Conservation (phyloP, 2,113 vertebrate species). For the Lepus americanus region DNA sequence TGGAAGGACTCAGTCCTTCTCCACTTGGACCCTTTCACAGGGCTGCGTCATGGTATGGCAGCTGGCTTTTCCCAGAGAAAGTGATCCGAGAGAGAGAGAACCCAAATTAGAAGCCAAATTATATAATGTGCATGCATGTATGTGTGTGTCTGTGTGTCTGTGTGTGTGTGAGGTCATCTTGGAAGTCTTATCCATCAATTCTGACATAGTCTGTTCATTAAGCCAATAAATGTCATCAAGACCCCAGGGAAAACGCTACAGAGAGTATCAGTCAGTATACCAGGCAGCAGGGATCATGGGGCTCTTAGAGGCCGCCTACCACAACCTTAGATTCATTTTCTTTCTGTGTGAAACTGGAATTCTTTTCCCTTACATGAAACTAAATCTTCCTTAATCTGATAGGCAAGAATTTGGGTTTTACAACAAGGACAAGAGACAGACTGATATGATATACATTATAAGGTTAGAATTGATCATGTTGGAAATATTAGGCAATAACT, state of each 20-base stretch:
- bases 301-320: background rate
- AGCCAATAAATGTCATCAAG: background rate
- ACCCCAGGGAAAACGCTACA: background rate
- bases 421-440: background rate
- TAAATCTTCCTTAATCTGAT: background rate
- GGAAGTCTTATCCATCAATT: background rate
- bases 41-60: background rate
- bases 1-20: background rate
- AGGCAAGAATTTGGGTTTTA: constrained; percentile 29
- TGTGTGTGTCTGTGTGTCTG: too few relatives aligned
- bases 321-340: background rate
- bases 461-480: constrained; percentile 49
- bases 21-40: background rate
- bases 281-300: background rate
- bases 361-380: constrained; percentile 42
- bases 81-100: background rate
- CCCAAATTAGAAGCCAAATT: background rate
- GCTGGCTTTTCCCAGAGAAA: background rate
- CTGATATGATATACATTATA: constrained; percentile 23
- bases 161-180: background rate
- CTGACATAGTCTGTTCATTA: constrained; percentile 27
- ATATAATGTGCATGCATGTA: too few relatives aligned
- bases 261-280: background rate
- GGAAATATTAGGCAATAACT: background rate
- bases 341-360: constrained; percentile 46